A percentile compares a stretch with the other conserved stretches of the same genome.
Conservation (phyloP, 2,113 vertebrate genomes). For the Otolemur garnettii region DNA sequence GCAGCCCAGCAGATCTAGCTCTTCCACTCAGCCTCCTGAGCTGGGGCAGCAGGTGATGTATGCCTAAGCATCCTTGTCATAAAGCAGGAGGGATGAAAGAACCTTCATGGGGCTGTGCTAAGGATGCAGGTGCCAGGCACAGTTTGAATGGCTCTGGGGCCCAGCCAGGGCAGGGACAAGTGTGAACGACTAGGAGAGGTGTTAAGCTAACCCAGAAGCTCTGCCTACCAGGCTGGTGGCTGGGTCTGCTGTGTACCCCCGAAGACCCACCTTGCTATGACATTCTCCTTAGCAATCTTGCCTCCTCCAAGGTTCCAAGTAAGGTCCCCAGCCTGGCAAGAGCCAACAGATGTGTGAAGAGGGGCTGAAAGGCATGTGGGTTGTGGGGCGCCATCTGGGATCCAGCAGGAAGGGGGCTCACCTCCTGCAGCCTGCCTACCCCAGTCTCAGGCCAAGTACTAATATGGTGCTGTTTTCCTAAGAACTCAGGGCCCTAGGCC, state of each 20-base stretch:
- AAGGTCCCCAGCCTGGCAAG: not conserved
- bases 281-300: not conserved
- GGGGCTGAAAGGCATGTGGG: no score
- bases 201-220: not conserved
- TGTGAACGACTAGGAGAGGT: not conserved
- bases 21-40: rapidly evolving
- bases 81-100: not conserved
- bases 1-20: not conserved
- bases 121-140: not conserved
- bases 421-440: not conserved
- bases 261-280: not conserved
- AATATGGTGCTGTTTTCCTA: conserved; percentile 76
- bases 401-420: not conserved
- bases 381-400: not conserved
- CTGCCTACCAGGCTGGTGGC: not conserved
- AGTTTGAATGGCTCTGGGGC: not conserved
- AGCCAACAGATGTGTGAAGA: not conserved
- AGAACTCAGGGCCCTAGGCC: conserved; percentile 40
- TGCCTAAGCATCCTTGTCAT: not conserved
- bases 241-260: not conserved
- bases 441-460: conserved; percentile 53
- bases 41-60: not conserved
- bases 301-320: not conserved
- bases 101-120: not conserved
- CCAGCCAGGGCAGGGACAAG: not conserved